phyloP scores from a whole-genome alignment of 1,140 invertebrate genomes.

The Nephila pilipes region DNA sequence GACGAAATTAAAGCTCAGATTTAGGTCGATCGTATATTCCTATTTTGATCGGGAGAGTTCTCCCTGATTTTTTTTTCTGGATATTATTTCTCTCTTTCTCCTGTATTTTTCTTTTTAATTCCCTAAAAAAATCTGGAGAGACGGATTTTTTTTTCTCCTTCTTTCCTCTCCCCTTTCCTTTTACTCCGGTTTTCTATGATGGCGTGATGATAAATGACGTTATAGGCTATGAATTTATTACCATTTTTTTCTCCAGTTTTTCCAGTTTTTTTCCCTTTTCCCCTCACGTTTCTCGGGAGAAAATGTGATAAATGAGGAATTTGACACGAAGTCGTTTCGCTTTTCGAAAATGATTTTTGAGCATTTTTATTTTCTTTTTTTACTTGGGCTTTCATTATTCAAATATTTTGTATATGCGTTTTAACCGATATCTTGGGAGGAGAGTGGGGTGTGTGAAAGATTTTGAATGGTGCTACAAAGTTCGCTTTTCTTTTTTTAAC shows the following conservation, averaged over 20 bases:
- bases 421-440: slow-evolving; percentile 8
- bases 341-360: slow-evolving; percentile 48
- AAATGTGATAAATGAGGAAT: slow-evolving; percentile 50
- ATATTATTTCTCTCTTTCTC: slow-evolving; percentile 36
- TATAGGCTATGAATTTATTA: slow-evolving; percentile 56
- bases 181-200: slow-evolving; percentile 26
- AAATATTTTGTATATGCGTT: slow-evolving; percentile 47
- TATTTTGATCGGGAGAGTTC: background rate
- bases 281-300: slow-evolving; percentile 16
- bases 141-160: background rate
- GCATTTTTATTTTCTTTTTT: background rate
- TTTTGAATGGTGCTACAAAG: slow-evolving; percentile 9
- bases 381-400: slow-evolving; percentile 29
- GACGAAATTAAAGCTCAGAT: slow-evolving; percentile 14
- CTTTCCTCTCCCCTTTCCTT: background rate
- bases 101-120: slow-evolving; percentile 41
- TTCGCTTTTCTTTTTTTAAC: background rate
- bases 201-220: slow-evolving; percentile 48
- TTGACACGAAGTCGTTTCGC: slow-evolving; percentile 46
- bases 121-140: background rate
- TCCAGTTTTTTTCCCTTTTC: background rate
- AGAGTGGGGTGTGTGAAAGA: background rate
- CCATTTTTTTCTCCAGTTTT: slow-evolving; percentile 13
- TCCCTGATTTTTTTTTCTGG: background rate
- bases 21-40: slow-evolving; percentile 31